phyloP scores from a whole-genome alignment of 2,888 invertebrate genomes.

The Neocrepidodera transversa region DNA sequence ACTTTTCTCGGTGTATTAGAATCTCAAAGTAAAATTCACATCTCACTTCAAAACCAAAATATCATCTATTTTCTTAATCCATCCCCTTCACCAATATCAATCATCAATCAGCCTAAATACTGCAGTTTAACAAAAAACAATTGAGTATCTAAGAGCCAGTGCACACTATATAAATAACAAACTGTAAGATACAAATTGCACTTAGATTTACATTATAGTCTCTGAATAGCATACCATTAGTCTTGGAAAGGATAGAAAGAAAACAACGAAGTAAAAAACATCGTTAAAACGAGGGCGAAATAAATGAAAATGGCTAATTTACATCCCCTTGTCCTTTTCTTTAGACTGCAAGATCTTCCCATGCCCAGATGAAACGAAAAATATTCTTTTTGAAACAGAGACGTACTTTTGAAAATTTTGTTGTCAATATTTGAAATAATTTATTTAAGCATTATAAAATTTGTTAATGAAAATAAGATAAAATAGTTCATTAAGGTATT shows the following conservation, averaged over 20 bases:
- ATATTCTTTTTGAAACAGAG: conserved; percentile 24
- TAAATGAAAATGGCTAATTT: conserved; percentile 60
- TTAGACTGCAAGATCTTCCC: conserved; percentile 35
- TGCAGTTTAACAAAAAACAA: conserved; percentile 25
- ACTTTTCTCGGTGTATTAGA: background rate
- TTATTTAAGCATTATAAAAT: too few species aligned
- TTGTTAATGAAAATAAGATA: too few species aligned
- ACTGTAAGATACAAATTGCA: conserved; percentile 55
- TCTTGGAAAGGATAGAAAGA: conserved; percentile 49
- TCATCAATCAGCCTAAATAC: conserved; percentile 20
- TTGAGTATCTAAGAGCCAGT: conserved; percentile 24
- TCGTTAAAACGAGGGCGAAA: conserved; percentile 56
- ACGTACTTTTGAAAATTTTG: too few species aligned
- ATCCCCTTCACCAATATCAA: background rate
- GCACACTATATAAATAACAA: conserved; percentile 35
- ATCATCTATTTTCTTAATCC: background rate
- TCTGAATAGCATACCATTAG: conserved; percentile 56
- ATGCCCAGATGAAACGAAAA: conserved; percentile 35
- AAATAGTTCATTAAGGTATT: too few species aligned
- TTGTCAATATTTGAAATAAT: too few species aligned
- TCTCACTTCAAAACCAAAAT: conserved; percentile 7
- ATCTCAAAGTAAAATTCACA: background rate
- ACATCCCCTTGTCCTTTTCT: conserved; percentile 55
- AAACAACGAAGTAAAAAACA: conserved; percentile 51
- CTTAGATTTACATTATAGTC: conserved; percentile 55